Evolutionary conservation across 2,888 invertebrate species (phyloP), one percentile per base, ranked within the genome.

Genomic region (Timandra comae): DNA sequence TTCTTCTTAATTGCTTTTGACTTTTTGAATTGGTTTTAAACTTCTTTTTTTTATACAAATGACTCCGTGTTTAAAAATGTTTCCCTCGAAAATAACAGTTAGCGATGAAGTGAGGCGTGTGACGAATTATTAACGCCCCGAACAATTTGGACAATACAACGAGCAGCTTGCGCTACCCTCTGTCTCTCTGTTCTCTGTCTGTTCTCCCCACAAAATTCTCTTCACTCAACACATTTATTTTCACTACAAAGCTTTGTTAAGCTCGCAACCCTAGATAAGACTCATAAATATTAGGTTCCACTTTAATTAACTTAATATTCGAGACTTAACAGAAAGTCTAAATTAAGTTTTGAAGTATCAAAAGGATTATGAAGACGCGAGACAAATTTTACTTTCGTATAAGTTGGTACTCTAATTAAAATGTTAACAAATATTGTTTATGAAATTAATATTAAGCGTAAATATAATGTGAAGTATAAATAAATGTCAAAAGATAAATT

Each of bases 71-170:
- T 30, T 30, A 41, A 48, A 49, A 52, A 53, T 43, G 53, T 51
- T 47, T 48, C 49, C 49, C 52, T 53, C 51, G 52, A 61, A 63
- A 67, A 63, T 63, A 68, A 66, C 60, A 57, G 61, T 63, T 56
- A 60, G 61, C 53, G 53, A 58, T 52, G 59, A 61, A 64, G 55
- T 57, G 66, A 65, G 58, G 66, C 70, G 61, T 66, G 67, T 61
- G 63, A 64, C 61, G 65, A 72, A 72, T 76, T 76, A 73, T 69
- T 60, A 68, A 72, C 68, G 67, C 70, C 64, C 60, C 64, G 60
- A 69, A 67, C 74, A 68, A 70, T 71, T 74, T 67, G 60, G 60
- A 75, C 73, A 73, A 71, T 70, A 63, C 62, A 59, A 47, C 40
- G 55, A 61, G 53, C 60, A 63, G 68, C 60, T 63, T 61, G 44